Percentiles rank a stretch among this genome's conserved stretches.
Conservation (phyloP, 1,140 invertebrate genomes). For the Hyposmocoma kahamanoa region DNA sequence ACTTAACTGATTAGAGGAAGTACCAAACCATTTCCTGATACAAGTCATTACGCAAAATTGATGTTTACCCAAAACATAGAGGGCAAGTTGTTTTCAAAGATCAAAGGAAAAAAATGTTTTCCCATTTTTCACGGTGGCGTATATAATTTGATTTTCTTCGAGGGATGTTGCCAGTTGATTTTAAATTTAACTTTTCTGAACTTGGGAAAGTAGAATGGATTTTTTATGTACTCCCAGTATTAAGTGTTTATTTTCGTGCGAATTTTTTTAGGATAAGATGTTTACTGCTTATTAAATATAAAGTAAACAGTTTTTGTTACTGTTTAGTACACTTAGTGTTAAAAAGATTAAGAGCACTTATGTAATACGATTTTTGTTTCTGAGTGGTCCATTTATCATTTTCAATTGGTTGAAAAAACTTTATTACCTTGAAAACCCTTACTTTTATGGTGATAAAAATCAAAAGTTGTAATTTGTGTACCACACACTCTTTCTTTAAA, state of each 20-base stretch:
- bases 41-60: constrained; percentile 43
- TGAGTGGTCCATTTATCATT: no score
- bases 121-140: constrained; percentile 55
- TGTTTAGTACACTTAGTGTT: no score
- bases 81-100: constrained; percentile 43
- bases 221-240: constrained; percentile 50
- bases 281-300: not conserved
- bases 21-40: constrained; percentile 10
- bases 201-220: constrained; percentile 49
- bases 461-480: no score
- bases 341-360: no score
- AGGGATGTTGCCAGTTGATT: constrained; percentile 52
- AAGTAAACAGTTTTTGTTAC: not conserved
- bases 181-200: constrained; percentile 54
- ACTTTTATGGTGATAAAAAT: no score
- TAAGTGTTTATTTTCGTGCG: constrained; percentile 48
- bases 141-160: constrained; percentile 61
- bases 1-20: constrained; percentile 22
- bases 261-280: constrained; percentile 13
- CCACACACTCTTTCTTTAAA: no score
- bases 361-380: no score
- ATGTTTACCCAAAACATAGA: constrained; percentile 46
- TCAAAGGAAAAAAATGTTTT: constrained; percentile 52
- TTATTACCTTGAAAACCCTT: no score
- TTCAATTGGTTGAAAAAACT: no score